Conservation (phyloP, 2,113 vertebrate genomes). For the Gopherus evgoodei region DNA sequence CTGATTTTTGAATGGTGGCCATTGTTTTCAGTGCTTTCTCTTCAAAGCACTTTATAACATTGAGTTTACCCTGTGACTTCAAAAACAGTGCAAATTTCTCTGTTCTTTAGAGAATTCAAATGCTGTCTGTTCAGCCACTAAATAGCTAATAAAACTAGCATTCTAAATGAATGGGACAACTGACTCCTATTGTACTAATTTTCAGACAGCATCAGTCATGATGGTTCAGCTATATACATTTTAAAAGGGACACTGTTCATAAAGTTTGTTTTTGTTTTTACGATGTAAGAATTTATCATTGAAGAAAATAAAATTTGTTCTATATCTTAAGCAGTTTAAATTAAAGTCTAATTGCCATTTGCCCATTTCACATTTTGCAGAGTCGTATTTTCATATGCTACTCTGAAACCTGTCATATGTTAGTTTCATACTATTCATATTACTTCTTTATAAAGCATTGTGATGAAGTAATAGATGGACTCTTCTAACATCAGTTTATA, state of each 20-base stretch:
- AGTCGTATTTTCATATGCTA: not conserved
- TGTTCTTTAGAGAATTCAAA: not conserved
- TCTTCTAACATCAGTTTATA: not conserved
- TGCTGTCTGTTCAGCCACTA: not conserved
- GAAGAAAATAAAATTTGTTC: not conserved
- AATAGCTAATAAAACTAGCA: not conserved
- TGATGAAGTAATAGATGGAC: not conserved
- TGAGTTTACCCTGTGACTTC: not conserved
- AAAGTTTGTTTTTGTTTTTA: not conserved
- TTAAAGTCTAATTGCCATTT: not conserved
- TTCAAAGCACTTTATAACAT: too few species aligned
- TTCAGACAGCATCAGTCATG: rapidly evolving
- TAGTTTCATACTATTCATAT: not conserved
- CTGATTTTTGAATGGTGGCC: too few species aligned
- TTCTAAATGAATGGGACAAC: conserved; percentile 2
- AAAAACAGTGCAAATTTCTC: rapidly evolving
- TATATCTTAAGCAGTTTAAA: not conserved
- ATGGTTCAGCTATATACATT: not conserved
- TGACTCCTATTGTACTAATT: not conserved
- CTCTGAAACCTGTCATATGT: not conserved
- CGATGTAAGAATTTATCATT: not conserved
- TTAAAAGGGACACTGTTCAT: not conserved
- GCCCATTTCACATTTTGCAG: not conserved
- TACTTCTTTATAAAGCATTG: not conserved
- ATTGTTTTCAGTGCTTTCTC: too few species aligned